A percentile compares a stretch with the other conserved stretches of the same genome.
phyloP scores from a whole-genome alignment of 1,140 invertebrate species.

The Panulirus ornatus region DNA sequence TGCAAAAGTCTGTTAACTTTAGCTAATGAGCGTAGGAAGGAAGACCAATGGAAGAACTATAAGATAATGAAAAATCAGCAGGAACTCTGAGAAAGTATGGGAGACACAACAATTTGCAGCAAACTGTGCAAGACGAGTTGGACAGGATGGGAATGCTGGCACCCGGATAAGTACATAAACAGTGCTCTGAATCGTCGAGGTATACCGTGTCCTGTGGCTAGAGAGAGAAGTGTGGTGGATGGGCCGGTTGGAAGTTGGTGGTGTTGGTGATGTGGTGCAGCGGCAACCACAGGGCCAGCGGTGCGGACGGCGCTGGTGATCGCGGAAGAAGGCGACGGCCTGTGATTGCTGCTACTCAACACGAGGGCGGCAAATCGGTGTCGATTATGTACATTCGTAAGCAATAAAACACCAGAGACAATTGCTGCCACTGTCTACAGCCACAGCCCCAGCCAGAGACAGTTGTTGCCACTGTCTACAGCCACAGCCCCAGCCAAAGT shows the following conservation, averaged over 20 bases:
- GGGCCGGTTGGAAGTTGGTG: background rate
- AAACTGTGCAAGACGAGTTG: too few relatives aligned
- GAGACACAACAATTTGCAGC: too few relatives aligned
- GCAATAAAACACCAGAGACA: background rate
- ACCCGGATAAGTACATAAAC: too few relatives aligned
- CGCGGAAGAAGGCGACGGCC: background rate
- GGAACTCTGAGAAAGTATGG: too few relatives aligned
- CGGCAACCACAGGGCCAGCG: too few relatives aligned
- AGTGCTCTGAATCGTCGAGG: too few relatives aligned
- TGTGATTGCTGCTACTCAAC: constrained; percentile 12
- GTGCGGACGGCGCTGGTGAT: background rate
- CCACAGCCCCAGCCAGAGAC: background rate
- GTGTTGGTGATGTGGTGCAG: background rate
- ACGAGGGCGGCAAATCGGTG: background rate
- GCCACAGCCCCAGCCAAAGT: background rate
- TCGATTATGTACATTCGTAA: constrained; percentile 22
- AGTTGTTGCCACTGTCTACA: background rate
- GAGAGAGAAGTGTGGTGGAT: background rate
- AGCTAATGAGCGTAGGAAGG: too few relatives aligned
- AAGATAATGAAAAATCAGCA: too few relatives aligned
- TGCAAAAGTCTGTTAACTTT: too few relatives aligned
- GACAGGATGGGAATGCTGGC: too few relatives aligned
- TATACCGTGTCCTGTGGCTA: too few relatives aligned
- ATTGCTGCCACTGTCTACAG: background rate
- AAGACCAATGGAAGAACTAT: too few relatives aligned